These are phyloP conservation scores for Caprella mutica DNA, from an alignment of 2,888 invertebrate species.

Conservation along the genomic window DNA sequence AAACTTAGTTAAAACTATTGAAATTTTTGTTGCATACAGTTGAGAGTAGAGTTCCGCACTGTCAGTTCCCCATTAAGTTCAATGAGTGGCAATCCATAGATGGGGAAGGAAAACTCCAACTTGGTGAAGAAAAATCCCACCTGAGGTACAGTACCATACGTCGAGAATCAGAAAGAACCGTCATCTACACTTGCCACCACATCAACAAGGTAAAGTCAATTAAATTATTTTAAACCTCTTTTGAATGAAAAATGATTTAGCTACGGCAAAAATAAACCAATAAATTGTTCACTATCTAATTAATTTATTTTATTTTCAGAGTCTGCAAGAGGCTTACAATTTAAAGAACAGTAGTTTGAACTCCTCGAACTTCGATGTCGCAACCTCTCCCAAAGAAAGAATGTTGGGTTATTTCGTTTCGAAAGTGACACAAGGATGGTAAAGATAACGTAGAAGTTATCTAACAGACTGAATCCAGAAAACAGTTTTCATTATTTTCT, in stretches of 20 bases:
- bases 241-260: neutral
- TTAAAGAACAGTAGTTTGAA: slow-evolving; percentile 7
- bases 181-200: slow-evolving; percentile 21
- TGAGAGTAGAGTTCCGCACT: slow-evolving; percentile 15
- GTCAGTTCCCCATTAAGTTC: slow-evolving; percentile 23
- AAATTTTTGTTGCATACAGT: too few species aligned
- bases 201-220: slow-evolving; percentile 1
- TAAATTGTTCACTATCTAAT: too few species aligned
- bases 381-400: neutral
- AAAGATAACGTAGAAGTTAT: too few species aligned
- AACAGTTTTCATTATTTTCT: too few species aligned
- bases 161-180: slow-evolving; percentile 7
- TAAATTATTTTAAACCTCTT: too few species aligned
- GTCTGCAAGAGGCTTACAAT: slow-evolving; percentile 15
- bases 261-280: neutral
- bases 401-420: slow-evolving; percentile 14
- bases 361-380: slow-evolving; percentile 8
- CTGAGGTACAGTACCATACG: slow-evolving; percentile 19
- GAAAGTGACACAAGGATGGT: slow-evolving; percentile 28
- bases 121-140: slow-evolving; percentile 22
- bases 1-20: too few species aligned
- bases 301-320: neutral
- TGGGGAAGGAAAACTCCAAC: slow-evolving; percentile 16
- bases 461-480: too few species aligned
- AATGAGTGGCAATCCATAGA: slow-evolving; percentile 27